Base-by-base conservation (phyloP, 2,113 vertebrate species). In the Gymnocephalus cernua region DNA sequence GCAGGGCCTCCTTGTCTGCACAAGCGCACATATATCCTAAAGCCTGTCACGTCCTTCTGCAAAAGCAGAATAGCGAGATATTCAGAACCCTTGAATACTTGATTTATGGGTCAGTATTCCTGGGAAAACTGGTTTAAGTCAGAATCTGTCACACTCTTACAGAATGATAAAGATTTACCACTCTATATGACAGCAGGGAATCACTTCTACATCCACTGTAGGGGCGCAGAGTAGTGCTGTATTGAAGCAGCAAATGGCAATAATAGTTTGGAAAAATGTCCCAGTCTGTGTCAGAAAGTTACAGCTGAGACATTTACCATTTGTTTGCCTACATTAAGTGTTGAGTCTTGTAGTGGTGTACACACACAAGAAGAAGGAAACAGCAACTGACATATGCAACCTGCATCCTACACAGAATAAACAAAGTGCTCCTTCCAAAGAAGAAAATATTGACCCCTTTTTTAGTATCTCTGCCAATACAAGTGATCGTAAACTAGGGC, bases 101-200 rank as follows among this genome's bases (percentile, higher is more conserved):
- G 79, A 89, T 89, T 87, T 73, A 82, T 66, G 53, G 81, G 68
- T 62, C 81, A 59, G 67, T 62, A 57, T 89, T 89, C 50, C 66
- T 56, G 54, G 74, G 77, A 74, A 76, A 88, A 87, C 50, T 32
- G 54, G 38, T 75, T 87, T n/a, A 69, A 84, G 51, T 74, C 73
- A 45, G 35, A 48, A 64, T 53, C 45, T 87, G 83, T 85, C 77
- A 86, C 53, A 47, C 48, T 19, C 45, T 68, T 61, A 61, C 21
- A 44, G 62, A 66, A 77, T 71, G 38, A 79, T 84, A 66, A 63
- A 86, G 73, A 81, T 54, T 6, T 23, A 44, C 45, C 23, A 12
- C 41, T 64, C 21, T 6, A 0, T 63, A 53, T 56, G 12, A 15
- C 19, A 41, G 19, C 41, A n/a, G 68, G 29, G 57, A 56, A 68